Base-by-base conservation (phyloP, 2,797 vertebrate genomes). In the Bryconaethiops microstoma region DNA sequence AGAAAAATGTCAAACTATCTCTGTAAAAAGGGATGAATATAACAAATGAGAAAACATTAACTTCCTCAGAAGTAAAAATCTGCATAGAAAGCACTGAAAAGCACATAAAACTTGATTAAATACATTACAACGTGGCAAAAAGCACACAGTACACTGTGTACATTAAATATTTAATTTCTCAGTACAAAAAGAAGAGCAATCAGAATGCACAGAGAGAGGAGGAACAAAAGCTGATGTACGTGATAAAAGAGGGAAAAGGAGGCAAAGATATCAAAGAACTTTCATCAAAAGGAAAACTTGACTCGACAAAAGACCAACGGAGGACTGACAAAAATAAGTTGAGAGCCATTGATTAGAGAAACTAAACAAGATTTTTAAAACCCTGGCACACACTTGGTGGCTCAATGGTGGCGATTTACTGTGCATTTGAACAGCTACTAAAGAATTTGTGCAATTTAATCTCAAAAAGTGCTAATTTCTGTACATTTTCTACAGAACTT, bases 11-110 rank as follows among this genome's bases (percentile, higher is more conserved):
- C 42, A 52, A 74, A 76, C 23, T 7, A 0, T 81, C 45, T 52
- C 5, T 70, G 55, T 52, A 40, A 69, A 60, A 74, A 40, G 0
- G 10, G 19, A 50, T 65, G 69, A n/a, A 21, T 40, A 54, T 35
- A 76, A 88, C 59, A 88, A 85, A 89, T 82, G 85, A 29, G 65
- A 84, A 88, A 86, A 88, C 78, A 85, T 77, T 70, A 55, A 87
- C 86, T 89, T 78, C 84, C 83, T 87, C 82, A 23, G 50, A 75
- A 29, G 42, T 9, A 72, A 76, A 48, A 12, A 81, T 79, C 80
- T 72, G 39, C 83, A 83, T 77, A 82, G 5, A 74, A 42, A 83
- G 68, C 39, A 77, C n/a, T 72, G 23, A 80, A 72, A 81, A 75
- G 59, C 19, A 69, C 19, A 59, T 57, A 59, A 70, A 40, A 23